Base-by-base conservation (phyloP, 2,113 vertebrate species). In the Serinus canaria region DNA sequence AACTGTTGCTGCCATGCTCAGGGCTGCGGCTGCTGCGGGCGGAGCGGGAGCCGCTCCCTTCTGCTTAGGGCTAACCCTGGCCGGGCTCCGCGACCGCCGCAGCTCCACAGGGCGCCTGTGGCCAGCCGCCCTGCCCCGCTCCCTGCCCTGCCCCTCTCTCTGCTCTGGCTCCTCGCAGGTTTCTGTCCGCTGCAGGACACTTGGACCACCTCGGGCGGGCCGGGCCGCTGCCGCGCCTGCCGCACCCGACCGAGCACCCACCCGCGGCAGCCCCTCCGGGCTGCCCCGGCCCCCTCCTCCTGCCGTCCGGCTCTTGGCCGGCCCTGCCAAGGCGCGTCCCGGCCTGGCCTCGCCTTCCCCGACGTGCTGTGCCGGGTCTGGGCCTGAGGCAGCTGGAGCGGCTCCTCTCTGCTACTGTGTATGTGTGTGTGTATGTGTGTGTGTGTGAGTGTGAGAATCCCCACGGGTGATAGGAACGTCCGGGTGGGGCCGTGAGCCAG, bases 1-100 rank as follows among this genome's bases (percentile, higher is more conserved):
- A 98, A 98, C 98, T 98, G 98, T 98, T 98, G 98, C 97, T 97
- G 91, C 96, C 74, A 79, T 35, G 70, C 91, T 72, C 19, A 63
- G 87, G 68, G 82, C 94, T 25, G 22, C 83, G 8, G 88, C 85
- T 77, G 83, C 72, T 46, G 83, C 91, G 39, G 76, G 50, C 37
- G 56, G 60, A 20, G 33, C 52, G 41, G 69, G 46, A 17, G 13
- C 73, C 50, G 23, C 69, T 85, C 63, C 86, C 21, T 63, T 69
- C 39, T 43, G 49, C 66, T 46, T 27, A 50, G 52, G 64, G 46
- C 50, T 39, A 3, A 70, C 37, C 68, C 77, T 20, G 37, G 49
- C 55, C 41, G 43, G n/a, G 67, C 68, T 62, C 80, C 72, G 55
- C 56, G 9, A 41, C 25, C 25, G 22, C 46, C 3, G 43, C 63